Evolutionary conservation across 2,113 vertebrate genomes (phyloP).

Genomic region (Misgurnus mizolepis): DNA sequence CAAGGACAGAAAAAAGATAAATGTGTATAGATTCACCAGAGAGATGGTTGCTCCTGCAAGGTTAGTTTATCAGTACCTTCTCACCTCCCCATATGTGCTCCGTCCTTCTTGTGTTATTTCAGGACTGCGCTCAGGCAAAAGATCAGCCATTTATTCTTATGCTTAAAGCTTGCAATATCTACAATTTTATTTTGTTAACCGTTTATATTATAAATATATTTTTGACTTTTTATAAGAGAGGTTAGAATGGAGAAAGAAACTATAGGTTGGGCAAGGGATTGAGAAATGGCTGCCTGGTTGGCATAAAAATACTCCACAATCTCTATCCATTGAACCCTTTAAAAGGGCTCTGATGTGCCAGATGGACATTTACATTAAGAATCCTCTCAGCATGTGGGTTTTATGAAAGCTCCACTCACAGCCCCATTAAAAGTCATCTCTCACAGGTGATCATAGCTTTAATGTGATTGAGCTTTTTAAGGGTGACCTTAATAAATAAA

Average conservation of each 20-base stretch:
- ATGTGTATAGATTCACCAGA: slow-evolving; percentile 7
- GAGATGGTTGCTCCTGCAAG: slow-evolving; percentile 7
- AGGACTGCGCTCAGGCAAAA: neutral
- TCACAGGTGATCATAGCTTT: slow-evolving; percentile 13
- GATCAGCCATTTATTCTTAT: neutral
- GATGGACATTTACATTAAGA: slow-evolving; percentile 13
- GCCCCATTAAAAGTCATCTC: neutral
- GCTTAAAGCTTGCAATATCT: neutral
- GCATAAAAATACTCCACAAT: neutral
- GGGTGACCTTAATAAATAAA: neutral
- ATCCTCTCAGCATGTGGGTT: neutral
- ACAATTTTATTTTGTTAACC: neutral
- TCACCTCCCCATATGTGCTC: neutral
- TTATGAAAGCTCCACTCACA: neutral
- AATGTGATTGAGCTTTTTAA: slow-evolving; percentile 15
- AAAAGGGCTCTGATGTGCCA: neutral
- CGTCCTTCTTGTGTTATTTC: neutral
- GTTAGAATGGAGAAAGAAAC: too few species aligned
- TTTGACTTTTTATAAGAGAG: neutral
- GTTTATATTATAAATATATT: neutral
- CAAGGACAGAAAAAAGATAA: slow-evolving; percentile 27
- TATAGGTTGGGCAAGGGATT: too few species aligned
- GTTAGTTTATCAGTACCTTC: slow-evolving; percentile 8
- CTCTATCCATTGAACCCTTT: neutral
- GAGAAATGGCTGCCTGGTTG: neutral